Conservation (phyloP, 2,888 invertebrate species). For the Drosophila meridiana region DNA sequence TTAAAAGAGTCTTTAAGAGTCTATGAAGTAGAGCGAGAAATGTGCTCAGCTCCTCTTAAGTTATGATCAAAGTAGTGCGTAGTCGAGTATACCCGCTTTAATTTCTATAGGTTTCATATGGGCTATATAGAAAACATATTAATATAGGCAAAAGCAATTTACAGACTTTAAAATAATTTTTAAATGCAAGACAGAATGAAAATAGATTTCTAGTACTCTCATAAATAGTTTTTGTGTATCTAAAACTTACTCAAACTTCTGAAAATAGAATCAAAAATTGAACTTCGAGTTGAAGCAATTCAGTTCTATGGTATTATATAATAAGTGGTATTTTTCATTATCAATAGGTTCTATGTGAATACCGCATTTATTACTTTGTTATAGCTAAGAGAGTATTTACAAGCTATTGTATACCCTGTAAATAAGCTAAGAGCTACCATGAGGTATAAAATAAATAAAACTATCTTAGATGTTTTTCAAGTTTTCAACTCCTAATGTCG, state of each 20-base stretch:
- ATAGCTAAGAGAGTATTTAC: not conserved
- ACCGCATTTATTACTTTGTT: not conserved
- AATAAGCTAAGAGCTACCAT: no score
- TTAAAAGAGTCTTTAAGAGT: not conserved
- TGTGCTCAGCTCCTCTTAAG: not conserved
- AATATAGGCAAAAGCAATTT: no score
- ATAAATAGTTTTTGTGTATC: not conserved
- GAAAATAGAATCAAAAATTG: not conserved
- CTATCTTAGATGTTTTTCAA: not conserved
- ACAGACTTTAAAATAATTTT: no score
- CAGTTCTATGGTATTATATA: not conserved
- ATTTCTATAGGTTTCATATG: not conserved
- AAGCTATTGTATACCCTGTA: slow-evolving; percentile 7
- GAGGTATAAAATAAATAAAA: not conserved
- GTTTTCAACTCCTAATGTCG: not conserved
- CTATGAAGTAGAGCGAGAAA: not conserved
- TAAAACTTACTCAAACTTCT: not conserved
- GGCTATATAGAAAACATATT: no score
- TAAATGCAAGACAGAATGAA: not conserved
- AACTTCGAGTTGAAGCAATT: not conserved
- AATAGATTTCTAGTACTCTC: not conserved
- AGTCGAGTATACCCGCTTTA: not conserved
- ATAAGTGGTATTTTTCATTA: not conserved
- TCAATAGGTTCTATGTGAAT: not conserved
- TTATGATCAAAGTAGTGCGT: not conserved